Conservation (phyloP, 2,888 invertebrate species). For the Vandiemenella viatica region DNA sequence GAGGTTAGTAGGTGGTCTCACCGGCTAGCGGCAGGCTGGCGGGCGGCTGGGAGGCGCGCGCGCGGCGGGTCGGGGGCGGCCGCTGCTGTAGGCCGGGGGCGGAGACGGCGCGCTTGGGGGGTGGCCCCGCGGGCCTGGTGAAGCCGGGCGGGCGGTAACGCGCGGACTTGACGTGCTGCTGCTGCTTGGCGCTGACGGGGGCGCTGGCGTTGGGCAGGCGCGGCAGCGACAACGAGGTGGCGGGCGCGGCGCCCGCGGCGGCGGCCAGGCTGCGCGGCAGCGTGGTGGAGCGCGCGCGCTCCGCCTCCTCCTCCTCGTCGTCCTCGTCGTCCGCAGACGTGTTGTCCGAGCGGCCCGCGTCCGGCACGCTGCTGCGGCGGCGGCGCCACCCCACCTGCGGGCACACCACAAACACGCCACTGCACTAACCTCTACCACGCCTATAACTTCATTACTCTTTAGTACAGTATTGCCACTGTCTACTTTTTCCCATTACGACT, state of each 20-base stretch:
- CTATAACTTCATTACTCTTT: too few relatives aligned
- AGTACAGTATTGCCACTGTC: too few relatives aligned
- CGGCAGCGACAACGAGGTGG: conserved; percentile 63
- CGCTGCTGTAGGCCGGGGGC: conserved; percentile 57
- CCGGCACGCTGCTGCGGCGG: conserved; percentile 43
- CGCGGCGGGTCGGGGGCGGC: conserved; percentile 21
- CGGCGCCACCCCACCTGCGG: conserved; percentile 30
- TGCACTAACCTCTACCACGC: too few relatives aligned
- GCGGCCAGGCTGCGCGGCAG: conserved; percentile 40
- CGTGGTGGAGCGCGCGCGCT: conserved; percentile 36
- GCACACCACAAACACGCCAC: too few relatives aligned
- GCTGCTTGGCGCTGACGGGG: too few relatives aligned
- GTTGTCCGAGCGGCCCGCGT: conserved; percentile 28
- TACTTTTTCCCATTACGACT: too few relatives aligned
- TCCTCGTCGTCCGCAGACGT: conserved; percentile 35
- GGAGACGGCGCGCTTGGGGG: conserved; percentile 57
- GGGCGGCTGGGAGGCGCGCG: conserved; percentile 1
- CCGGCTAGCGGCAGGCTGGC: conserved; percentile 2
- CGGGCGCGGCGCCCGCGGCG: too few relatives aligned
- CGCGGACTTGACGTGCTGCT: conserved; percentile 64
- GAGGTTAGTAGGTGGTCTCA: too few relatives aligned
- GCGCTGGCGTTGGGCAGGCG: conserved; percentile 46
- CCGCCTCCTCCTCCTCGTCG: conserved; percentile 34
- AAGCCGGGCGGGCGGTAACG: conserved; percentile 75
- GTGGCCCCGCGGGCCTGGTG: conserved; percentile 39